Percentiles rank a stretch among this genome's conserved stretches.
These are phyloP conservation scores for Saimiri boliviensis DNA, from an alignment of 2,113 vertebrate species.

Conservation along the genomic window DNA sequence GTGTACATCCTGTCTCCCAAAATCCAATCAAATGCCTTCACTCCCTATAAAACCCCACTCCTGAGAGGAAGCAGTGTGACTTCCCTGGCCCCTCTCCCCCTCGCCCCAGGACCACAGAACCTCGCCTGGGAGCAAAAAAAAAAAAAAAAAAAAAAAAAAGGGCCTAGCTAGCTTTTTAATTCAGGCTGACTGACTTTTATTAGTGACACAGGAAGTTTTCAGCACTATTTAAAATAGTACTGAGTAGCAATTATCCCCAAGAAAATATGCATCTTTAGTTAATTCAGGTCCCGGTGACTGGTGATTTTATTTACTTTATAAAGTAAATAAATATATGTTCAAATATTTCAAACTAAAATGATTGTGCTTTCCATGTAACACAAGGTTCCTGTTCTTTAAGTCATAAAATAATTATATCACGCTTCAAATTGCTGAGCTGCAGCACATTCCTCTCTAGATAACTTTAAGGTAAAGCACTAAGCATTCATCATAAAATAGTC, in stretches of 20 bases:
- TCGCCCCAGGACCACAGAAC: no score
- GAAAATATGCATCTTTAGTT: slow-evolving; percentile 10
- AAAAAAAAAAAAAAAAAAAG: no score
- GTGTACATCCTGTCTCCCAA: no score
- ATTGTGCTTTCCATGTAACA: not conserved
- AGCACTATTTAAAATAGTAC: slow-evolving; percentile 37
- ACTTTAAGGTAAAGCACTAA: not conserved
- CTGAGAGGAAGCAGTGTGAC: no score
- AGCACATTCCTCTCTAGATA: not conserved
- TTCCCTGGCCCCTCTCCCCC: no score
- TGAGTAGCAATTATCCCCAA: slow-evolving; percentile 1
- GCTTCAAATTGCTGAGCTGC: not conserved
- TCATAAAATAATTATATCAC: slow-evolving; percentile 13
- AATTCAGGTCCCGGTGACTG: not conserved
- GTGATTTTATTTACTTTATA: slow-evolving; percentile 25
- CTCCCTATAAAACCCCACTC: no score
- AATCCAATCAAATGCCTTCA: no score
- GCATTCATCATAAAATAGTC: slow-evolving; percentile 5
- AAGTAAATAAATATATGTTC: slow-evolving; percentile 25
- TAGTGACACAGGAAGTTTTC: slow-evolving; percentile 20
- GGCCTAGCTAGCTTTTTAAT: not conserved
- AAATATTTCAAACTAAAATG: slow-evolving; percentile 40
- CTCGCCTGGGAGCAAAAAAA: no score
- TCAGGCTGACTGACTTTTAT: not conserved
- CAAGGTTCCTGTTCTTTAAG: slow-evolving; percentile 5